Evolutionary conservation across 2,888 invertebrate species (phyloP), one percentile per base, ranked within the genome.

Genomic region (Augiades crinisus): DNA sequence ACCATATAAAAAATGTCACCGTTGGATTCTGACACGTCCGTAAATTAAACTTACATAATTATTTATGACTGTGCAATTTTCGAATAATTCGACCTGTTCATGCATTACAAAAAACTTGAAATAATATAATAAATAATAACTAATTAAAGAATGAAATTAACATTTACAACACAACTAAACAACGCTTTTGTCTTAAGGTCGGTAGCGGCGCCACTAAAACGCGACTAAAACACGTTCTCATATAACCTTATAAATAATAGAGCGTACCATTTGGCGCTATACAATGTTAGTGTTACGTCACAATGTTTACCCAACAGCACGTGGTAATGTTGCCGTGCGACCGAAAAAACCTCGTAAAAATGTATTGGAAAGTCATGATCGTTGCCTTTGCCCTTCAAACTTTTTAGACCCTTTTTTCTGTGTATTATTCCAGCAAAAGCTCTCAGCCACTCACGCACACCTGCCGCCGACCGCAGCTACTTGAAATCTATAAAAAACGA

Each of bases 231-330:
- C n/a, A n/a, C n/a, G n/a, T n/a, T n/a, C n/a, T n/a, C n/a, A n/a
- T n/a, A n/a, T 5, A 19, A 19, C 19, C 19, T 4, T 19, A 19
- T 19, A 4, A 19, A 19, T 2, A 68, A 68, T 67, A 59, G 60
- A 65, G 62, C 71, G 67, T 72, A 72, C 69, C 74, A 71, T 68
- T 72, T 68, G 67, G 67, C 61, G 54, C 55, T 46, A 47, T 64
- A 56, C 30, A 7, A 2, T 37, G 34, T 44, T 51, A 44, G 19
- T 19, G 36, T 44, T 24, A 37, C 31, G 30, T 37, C 22, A 41
- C 49, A 40, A 58, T 77, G 69, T 76, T 78, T 76, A 70, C 68
- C 16, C 14, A 62, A 72, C 64, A 78, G 81, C 85, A 76, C 82
- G 83, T 80, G 83, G 80, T 79, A 75, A 58, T 37, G 30, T 50